Conservation (phyloP, 92 coral and sea anemone species). For the Porites evermanni region DNA sequence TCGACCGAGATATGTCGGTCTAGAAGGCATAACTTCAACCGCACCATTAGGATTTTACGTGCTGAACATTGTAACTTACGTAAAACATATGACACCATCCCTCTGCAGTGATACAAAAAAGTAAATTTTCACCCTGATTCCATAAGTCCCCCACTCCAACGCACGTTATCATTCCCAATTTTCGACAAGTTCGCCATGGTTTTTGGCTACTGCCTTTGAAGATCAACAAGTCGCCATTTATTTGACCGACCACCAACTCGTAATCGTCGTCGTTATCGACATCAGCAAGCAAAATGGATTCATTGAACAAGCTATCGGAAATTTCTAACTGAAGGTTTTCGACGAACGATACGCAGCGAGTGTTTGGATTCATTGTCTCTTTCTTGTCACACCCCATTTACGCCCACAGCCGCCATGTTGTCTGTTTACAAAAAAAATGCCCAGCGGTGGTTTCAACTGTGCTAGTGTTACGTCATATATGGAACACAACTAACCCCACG, state of each 20-base stretch:
- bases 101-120: conserved; percentile 88
- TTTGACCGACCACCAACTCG: conserved; percentile 85
- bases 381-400: not conserved
- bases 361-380: conserved; percentile 22
- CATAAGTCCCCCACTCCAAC: conserved; percentile 88
- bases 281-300: conserved; percentile 83
- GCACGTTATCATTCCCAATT: conserved; percentile 93
- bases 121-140: conserved; percentile 75
- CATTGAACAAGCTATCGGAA: conserved; percentile 80
- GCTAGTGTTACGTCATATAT: no score
- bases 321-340: conserved; percentile 90
- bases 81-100: conserved; percentile 91
- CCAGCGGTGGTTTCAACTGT: no score
- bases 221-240: conserved; percentile 85
- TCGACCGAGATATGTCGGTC: no score
- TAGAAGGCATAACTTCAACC: no score
- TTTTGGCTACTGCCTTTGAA: conserved; percentile 77
- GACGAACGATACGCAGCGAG: conserved; percentile 93
- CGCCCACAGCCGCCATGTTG: conserved; percentile 29
- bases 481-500: no score
- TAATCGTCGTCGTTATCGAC: conserved; percentile 86
- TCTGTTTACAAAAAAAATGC: no score
- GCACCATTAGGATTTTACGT: not conserved
- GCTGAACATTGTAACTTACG: conserved; percentile 50
- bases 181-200: conserved; percentile 77